Evolutionary conservation across 2,888 invertebrate genomes (phyloP), one percentile per base, ranked within the genome.

Genomic region (Blastobasis adustella): DNA sequence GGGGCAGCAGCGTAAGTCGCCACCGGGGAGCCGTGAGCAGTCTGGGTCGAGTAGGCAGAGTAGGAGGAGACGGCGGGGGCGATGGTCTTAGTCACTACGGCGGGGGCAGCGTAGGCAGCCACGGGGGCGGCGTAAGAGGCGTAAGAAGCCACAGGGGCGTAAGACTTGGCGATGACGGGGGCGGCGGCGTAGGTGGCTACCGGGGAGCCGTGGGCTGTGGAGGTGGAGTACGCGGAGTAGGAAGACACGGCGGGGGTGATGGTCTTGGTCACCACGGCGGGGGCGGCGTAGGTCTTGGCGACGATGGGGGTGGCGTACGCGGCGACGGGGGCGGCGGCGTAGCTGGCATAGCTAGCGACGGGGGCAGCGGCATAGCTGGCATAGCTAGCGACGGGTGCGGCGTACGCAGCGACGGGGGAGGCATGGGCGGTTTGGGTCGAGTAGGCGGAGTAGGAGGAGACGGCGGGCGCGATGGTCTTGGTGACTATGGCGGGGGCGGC

Each of bases 11-110:
- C 65, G 53, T 59, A 63, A 49, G 60, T 58, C 50, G 91, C 87
- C n/a, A 90, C 90, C 9, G 59, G 55, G n/a, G 61, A 62, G 57
- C 58, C 49, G 55, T 58, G 51, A 45, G 56, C 44, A 46, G 49
- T 38, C 54, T 50, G 10, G 44, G 50, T 70, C 54, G 76, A 23
- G 67, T 63, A 10, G 67, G 66, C 60, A 44, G 66, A 60, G 57
- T 79, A 79, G 51, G 88, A 80, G n/a, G 65, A 52, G 40, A 71
- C 66, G 39, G 80, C 68, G 37, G 86, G 76, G 47, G 89, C 81
- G 63, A 89, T 86, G 45, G 82, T 63, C 54, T 71, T 69, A 54
- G 69, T 62, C 1, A 62, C 57, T 1, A 59, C 57, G 36, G 65
- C 63, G 45, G 89, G 82, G 53, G 85, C 76, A 41, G 58, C 54